Conservation (phyloP, 2,113 vertebrate species). For the Struthio camelus region DNA sequence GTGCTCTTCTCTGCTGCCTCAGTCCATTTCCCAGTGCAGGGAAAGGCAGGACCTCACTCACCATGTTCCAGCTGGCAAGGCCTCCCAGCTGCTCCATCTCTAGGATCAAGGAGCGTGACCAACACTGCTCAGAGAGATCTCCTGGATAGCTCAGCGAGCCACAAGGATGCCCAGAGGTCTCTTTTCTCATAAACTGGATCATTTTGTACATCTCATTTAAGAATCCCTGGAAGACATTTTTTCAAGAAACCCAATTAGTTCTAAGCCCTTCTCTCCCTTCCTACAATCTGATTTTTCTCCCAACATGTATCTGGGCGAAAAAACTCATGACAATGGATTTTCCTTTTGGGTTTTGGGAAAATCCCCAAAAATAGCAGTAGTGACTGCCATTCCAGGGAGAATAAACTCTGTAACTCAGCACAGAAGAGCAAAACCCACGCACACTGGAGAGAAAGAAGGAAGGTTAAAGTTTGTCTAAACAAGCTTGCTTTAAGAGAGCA, state of each 20-base stretch:
- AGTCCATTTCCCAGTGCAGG: not conserved
- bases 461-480: not conserved
- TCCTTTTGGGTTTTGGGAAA: not conserved
- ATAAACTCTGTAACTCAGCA: not conserved
- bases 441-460: not conserved
- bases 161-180: not conserved
- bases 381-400: not conserved
- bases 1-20: not conserved
- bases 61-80: not conserved
- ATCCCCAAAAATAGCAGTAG: too few relatives aligned
- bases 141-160: not conserved
- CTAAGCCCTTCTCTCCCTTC: not conserved
- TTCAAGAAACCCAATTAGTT: not conserved
- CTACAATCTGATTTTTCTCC: not conserved
- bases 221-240: not conserved
- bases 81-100: not conserved
- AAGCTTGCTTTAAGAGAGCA: slow-evolving; percentile 15
- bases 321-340: not conserved
- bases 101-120: not conserved
- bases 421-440: not conserved
- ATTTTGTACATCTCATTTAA: slow-evolving; percentile 1
- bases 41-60: not conserved
- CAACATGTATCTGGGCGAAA: not conserved
- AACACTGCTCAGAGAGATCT: not conserved
- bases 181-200: slow-evolving; percentile 2